Conservation (phyloP, 2,888 invertebrate genomes). For the Netelia inedita region DNA sequence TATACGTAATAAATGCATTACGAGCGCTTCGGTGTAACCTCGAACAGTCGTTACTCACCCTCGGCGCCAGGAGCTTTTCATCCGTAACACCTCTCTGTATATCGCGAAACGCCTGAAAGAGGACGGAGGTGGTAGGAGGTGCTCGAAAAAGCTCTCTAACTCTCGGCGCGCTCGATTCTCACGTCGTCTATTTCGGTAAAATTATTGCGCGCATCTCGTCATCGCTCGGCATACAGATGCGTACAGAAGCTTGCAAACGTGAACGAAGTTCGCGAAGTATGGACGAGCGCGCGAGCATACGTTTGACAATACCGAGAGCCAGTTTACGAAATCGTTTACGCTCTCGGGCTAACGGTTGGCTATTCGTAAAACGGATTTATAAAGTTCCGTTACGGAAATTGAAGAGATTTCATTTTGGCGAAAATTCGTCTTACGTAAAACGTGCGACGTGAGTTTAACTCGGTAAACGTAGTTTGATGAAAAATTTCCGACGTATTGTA, state of each 20-base stretch:
- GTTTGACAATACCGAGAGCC: neutral
- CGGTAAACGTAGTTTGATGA: no score
- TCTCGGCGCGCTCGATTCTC: neutral
- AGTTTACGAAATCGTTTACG: slow-evolving; percentile 34
- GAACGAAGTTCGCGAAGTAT: neutral
- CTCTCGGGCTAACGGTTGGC: neutral
- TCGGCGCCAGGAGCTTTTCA: slow-evolving; percentile 3
- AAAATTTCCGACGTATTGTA: no score
- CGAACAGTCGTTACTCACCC: neutral
- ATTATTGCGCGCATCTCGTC: slow-evolving; percentile 48
- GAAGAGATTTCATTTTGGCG: slow-evolving; percentile 1
- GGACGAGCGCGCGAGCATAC: no score
- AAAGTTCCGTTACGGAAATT: neutral
- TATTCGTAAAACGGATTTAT: slow-evolving; percentile 8
- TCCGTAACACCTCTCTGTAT: neutral
- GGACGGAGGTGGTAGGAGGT: neutral
- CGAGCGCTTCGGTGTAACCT: neutral
- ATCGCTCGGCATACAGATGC: slow-evolving; percentile 44
- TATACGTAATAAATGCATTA: no score
- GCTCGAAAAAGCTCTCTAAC: slow-evolving; percentile 24
- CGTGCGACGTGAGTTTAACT: no score
- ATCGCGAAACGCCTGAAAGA: neutral
- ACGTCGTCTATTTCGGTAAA: slow-evolving; percentile 49
- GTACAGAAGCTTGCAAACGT: neutral
- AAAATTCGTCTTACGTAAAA: neutral